Evolutionary conservation across 2,888 invertebrate genomes (phyloP).

Genomic region (Caenorhabditis virilis): DNA sequence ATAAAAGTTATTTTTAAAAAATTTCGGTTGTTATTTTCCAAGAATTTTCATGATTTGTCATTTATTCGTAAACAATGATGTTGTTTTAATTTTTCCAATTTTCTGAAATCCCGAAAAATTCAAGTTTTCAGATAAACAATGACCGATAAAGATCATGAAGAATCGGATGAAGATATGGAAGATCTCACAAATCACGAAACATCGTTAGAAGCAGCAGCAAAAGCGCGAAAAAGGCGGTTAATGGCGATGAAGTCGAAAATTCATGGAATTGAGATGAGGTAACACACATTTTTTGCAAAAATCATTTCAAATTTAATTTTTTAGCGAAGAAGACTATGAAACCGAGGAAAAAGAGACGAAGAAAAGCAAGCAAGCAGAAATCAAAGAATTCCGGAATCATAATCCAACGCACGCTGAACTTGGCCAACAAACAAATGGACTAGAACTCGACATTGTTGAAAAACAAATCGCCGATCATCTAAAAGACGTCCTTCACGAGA

Average conservation of each 20-base stretch:
- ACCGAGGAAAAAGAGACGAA: constrained; percentile 39
- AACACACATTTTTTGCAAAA: constrained; percentile 2
- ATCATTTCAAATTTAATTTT: constrained; percentile 5
- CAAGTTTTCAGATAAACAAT: constrained; percentile 14
- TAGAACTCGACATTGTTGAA: constrained; percentile 39
- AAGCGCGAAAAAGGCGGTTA: constrained; percentile 42
- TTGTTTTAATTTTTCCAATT: too few species aligned
- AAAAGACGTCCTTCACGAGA: constrained; percentile 44
- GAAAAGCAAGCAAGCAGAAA: constrained; percentile 28
- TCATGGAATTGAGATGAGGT: constrained; percentile 50
- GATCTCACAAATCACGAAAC: constrained; percentile 31
- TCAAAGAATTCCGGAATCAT: constrained; percentile 42
- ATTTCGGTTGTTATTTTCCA: too few species aligned
- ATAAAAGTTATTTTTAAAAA: too few species aligned
- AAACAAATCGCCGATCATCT: constrained; percentile 46
- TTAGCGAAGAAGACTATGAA: constrained; percentile 48
- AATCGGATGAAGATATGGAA: constrained; percentile 47
- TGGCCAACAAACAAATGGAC: constrained; percentile 14
- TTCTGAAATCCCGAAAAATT: too few species aligned
- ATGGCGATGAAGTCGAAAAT: constrained; percentile 47
- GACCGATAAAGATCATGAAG: constrained; percentile 28
- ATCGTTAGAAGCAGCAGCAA: constrained; percentile 39
- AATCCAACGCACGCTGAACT: constrained; percentile 34
- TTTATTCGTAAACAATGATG: too few species aligned
- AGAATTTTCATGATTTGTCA: too few species aligned